Conservation (phyloP, 2,797 vertebrate species). For the Salarias fasciatus region DNA sequence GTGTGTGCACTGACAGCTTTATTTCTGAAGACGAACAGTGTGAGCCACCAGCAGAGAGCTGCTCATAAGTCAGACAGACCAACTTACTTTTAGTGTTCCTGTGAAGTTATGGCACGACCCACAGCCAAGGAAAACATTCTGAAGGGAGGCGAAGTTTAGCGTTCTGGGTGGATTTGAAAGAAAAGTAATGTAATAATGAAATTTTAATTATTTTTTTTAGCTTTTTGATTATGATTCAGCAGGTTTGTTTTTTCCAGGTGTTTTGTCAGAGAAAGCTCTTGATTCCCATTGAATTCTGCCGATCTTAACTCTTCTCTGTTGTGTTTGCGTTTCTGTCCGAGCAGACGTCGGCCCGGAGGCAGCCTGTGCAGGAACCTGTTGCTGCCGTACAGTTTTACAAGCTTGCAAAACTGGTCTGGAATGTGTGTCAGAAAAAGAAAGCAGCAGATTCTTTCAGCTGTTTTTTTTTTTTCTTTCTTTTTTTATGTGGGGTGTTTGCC, state of each 20-base stretch:
- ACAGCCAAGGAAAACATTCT: not conserved
- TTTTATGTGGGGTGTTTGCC: too few relatives aligned
- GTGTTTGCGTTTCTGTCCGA: conserved; percentile 1
- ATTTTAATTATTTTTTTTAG: too few relatives aligned
- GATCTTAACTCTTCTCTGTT: not conserved
- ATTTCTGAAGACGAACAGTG: conserved; percentile 5
- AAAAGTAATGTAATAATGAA: too few relatives aligned
- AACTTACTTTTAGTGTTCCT: not conserved
- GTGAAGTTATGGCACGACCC: not conserved
- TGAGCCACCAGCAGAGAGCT: not conserved
- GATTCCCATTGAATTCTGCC: too few relatives aligned
- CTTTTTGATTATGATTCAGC: too few relatives aligned
- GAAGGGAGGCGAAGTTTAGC: too few relatives aligned
- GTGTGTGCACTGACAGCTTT: not conserved
- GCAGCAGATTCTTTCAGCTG: conserved; percentile 17
- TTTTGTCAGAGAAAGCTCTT: too few relatives aligned
- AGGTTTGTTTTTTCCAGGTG: too few relatives aligned
- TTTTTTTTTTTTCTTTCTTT: conserved; percentile 2
- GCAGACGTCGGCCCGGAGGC: conserved; percentile 30
- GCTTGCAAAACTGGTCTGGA: conserved; percentile 64
- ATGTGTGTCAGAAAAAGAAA: conserved; percentile 52
- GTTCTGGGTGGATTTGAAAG: too few relatives aligned
- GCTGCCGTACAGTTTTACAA: conserved; percentile 50
- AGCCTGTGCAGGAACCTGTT: conserved; percentile 49
- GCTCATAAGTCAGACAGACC: not conserved